phyloP scores from a whole-genome alignment of 2,113 vertebrate genomes.

The Dasyurus viverrinus region DNA sequence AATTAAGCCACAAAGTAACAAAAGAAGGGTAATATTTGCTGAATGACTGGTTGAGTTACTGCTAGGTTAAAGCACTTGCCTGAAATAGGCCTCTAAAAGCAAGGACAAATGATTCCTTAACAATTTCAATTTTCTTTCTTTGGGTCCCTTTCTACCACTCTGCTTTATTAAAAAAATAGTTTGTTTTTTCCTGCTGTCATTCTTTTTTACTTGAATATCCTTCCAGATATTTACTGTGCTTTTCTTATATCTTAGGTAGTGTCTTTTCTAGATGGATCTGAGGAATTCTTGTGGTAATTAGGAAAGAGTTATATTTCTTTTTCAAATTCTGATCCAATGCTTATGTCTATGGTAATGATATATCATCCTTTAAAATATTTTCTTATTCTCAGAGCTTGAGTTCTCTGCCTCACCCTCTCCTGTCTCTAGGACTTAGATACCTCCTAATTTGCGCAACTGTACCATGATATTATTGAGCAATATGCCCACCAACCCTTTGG shows the following conservation, averaged over 20 bases:
- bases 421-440: accelerated
- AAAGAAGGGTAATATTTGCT: neutral
- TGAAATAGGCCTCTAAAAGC: neutral
- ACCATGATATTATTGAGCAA: accelerated
- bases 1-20: neutral
- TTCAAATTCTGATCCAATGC: neutral
- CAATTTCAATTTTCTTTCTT: neutral
- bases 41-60: neutral
- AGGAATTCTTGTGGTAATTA: neutral
- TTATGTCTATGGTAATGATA: neutral
- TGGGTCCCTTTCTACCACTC: neutral
- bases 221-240: neutral
- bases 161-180: neutral
- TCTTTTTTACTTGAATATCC: neutral
- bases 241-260: neutral
- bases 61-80: neutral
- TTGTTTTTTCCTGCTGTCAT: neutral
- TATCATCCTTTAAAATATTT: neutral
- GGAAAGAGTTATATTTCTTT: neutral
- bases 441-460: neutral
- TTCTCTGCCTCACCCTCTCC: neutral
- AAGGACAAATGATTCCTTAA: neutral
- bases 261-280: neutral
- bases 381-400: neutral
- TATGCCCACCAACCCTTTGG: accelerated